Evolutionary conservation across 2,888 invertebrate genomes (phyloP), one percentile per base, ranked within the genome.

Genomic region (Diplolepis rosae): DNA sequence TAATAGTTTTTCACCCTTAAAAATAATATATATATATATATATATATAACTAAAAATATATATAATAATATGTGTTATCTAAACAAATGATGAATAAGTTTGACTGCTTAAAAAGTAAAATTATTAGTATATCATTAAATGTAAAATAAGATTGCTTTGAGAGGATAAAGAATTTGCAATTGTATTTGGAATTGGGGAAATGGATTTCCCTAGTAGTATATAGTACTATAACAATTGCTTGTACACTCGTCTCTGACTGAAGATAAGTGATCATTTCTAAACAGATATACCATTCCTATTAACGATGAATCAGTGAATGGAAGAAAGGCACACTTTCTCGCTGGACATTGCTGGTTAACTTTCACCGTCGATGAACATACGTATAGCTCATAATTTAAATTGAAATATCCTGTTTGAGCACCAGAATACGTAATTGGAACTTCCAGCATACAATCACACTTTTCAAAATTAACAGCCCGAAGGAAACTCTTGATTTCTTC

Each of bases 251-350:
- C 52, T 18, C 28, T 42, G 51, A 68, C 42, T 32, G 24, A 39
- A 78, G 75, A 77, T 72, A 76, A 66, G 54, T 54, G 73, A 76
- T 78, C 75, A 70, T 76, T 77, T 79, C 76, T 77, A 74, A 71
- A 74, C 71, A 69, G 71, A 72, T 70, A 67, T 66, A 74, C 66
- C 68, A 75, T 77, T 79, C 72, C 78, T 77, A 83, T 85, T 82
- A 78, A 70, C 81, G 80, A 79, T 85, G 88, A 88, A 87, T 88
- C 87, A 87, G 83, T 84, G 84, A 85, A 82, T 80, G 84, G 81
- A 87, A 85, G 87, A 86, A 87, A 88, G 88, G 85, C 87, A 82
- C 84, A 87, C 88, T 88, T 88, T 88, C 88, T 86, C 88, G 86
- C 75, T 80, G 81, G 78, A 81, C 82, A 84, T 86, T 88, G 86